Evolutionary conservation across 2,113 vertebrate species (phyloP).

Genomic region (Sorex fumeus): DNA sequence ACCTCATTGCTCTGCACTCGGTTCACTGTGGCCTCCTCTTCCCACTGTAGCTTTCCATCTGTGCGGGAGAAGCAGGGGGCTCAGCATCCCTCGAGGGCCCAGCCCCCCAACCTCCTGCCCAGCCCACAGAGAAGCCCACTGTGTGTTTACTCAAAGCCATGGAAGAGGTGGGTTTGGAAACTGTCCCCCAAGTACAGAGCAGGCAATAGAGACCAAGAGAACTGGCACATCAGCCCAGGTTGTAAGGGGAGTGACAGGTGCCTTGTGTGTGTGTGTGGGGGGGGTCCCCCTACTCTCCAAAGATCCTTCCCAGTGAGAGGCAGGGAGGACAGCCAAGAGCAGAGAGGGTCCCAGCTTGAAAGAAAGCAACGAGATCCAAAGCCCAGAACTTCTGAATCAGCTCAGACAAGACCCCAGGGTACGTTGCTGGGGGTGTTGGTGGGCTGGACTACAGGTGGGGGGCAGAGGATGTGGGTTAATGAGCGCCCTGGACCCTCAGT

Average conservation of each 20-base stretch:
- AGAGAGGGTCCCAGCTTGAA: background rate
- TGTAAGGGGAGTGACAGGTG: background rate
- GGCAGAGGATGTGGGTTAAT: background rate
- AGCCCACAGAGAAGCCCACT: background rate
- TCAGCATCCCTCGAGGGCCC: background rate
- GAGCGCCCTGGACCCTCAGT: background rate
- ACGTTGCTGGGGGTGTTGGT: background rate
- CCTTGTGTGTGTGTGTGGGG: too few species aligned
- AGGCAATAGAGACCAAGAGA: slow-evolving; percentile 37
- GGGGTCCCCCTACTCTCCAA: background rate
- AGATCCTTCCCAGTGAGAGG: background rate
- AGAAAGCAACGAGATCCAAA: background rate
- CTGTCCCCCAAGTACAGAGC: background rate
- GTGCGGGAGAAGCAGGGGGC: slow-evolving; percentile 3
- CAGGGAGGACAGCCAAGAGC: background rate
- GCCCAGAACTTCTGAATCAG: background rate
- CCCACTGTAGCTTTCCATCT: slow-evolving; percentile 96
- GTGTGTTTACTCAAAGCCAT: background rate
- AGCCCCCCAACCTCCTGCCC: background rate
- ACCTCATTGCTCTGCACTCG: slow-evolving; percentile 94
- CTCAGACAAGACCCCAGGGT: background rate
- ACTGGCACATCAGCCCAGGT: background rate
- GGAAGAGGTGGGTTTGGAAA: background rate
- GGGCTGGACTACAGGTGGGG: background rate
- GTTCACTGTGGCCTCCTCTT: slow-evolving; percentile 93